A percentile compares a stretch with the other conserved stretches of the same genome.
Evolutionary conservation across 1,140 invertebrate species (phyloP).

Genomic region (Neocloeon triangulifer): DNA sequence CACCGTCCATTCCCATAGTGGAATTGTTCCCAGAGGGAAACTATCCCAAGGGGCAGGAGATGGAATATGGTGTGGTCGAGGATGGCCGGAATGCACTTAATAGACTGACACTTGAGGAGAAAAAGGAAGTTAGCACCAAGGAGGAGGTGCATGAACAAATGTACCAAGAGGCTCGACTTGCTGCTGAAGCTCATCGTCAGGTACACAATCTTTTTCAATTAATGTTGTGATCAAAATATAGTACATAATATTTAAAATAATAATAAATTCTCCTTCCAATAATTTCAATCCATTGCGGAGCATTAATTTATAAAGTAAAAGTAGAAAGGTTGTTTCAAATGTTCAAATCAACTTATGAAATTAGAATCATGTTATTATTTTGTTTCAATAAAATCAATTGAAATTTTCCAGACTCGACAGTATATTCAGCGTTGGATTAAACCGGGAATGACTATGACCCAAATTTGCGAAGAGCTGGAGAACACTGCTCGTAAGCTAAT

Average conservation of each 20-base stretch:
- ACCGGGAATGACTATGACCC: constrained; percentile 97
- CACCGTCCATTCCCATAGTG: constrained; percentile 65
- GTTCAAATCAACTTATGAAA: no score
- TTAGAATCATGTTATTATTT: no score
- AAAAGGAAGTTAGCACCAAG: constrained; percentile 47
- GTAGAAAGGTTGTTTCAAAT: no score
- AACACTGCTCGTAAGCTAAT: constrained; percentile 76
- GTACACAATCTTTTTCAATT: no score
- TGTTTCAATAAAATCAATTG: no score
- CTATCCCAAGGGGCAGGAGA: constrained; percentile 59
- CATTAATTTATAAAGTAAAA: constrained; percentile 19
- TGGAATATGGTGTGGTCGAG: constrained; percentile 42
- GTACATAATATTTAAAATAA: no score
- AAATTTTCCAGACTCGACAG: constrained; percentile 47
- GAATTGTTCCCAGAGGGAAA: constrained; percentile 65
- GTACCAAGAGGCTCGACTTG: constrained; percentile 84
- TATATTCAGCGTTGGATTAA: constrained; percentile 82
- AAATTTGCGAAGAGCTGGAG: constrained; percentile 96
- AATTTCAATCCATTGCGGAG: no score
- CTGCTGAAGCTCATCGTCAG: constrained; percentile 93
- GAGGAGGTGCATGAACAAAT: constrained; percentile 68
- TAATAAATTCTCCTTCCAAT: no score
- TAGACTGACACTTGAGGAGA: constrained; percentile 77
- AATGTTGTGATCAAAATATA: no score
- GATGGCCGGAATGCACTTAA: constrained; percentile 71